Percentiles rank a stretch among this genome's conserved stretches.
These are phyloP conservation scores for Trichogramma dendrolimi DNA, from an alignment of 2,888 invertebrate species.

Conservation along the genomic window DNA sequence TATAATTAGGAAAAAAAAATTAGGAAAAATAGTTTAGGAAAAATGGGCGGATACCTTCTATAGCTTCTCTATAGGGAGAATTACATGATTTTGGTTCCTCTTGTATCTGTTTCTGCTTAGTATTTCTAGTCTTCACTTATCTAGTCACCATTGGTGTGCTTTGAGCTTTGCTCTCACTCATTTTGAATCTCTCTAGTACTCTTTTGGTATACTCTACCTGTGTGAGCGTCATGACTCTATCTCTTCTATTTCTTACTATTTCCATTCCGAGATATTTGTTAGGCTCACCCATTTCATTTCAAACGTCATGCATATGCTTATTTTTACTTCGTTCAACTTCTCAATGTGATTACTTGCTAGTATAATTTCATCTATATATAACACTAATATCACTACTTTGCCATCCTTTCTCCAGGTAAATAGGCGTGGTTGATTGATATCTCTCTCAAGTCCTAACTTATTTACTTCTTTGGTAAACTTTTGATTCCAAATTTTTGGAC, in stretches of 20 bases:
- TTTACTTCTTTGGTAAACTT: constrained; percentile 21
- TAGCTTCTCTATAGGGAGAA: too few relatives aligned
- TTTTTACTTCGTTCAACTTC: constrained; percentile 9
- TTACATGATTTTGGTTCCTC: too few relatives aligned
- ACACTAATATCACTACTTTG: neutral
- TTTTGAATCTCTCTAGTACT: too few relatives aligned
- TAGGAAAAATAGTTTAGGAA: too few relatives aligned
- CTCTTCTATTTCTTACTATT: neutral
- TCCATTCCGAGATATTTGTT: constrained; percentile 23
- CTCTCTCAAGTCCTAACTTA: constrained; percentile 19
- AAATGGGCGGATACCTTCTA: too few relatives aligned
- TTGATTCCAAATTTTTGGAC: constrained; percentile 23
- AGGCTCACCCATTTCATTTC: constrained; percentile 23
- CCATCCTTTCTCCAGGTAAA: constrained; percentile 11
- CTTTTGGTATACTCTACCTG: too few relatives aligned
- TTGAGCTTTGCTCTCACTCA: too few relatives aligned
- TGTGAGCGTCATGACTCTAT: too few relatives aligned
- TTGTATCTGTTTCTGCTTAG: too few relatives aligned
- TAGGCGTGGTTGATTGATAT: constrained; percentile 20
- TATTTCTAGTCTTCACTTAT: too few relatives aligned
- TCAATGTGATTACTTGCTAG: neutral
- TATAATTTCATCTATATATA: constrained; percentile 5
- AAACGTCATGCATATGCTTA: constrained; percentile 16
- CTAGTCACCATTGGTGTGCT: too few relatives aligned
- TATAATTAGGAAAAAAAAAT: too few relatives aligned